Evolutionary conservation across 2,113 vertebrate species (phyloP).

Genomic region (human (Homo sapiens)): GRCh38 chr4:180953001-180953500

Average conservation of each 20-base stretch:
- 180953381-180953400: not conserved
- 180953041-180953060: not conserved
- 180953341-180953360: not conserved
- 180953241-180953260: not conserved
- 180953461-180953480: not conserved
- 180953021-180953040: not conserved
- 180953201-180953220: not conserved
- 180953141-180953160: constrained; percentile 38
- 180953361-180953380: not conserved
- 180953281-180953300: not conserved
- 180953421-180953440: not conserved
- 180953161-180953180: constrained; percentile 53
- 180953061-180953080: not conserved
- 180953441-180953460: not conserved
- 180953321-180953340: not conserved
- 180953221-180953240: constrained; percentile 17
- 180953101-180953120: not conserved
- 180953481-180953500: not conserved
- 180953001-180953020: not conserved
- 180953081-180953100: constrained; percentile 8
- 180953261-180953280: not conserved
- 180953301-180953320: not conserved
- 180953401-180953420: not conserved
- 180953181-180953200: not conserved
- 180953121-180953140: constrained; percentile 37